These are phyloP conservation scores for Oreocharis arfaki DNA, from an alignment of 2,113 vertebrate species.

Conservation along the genomic window DNA sequence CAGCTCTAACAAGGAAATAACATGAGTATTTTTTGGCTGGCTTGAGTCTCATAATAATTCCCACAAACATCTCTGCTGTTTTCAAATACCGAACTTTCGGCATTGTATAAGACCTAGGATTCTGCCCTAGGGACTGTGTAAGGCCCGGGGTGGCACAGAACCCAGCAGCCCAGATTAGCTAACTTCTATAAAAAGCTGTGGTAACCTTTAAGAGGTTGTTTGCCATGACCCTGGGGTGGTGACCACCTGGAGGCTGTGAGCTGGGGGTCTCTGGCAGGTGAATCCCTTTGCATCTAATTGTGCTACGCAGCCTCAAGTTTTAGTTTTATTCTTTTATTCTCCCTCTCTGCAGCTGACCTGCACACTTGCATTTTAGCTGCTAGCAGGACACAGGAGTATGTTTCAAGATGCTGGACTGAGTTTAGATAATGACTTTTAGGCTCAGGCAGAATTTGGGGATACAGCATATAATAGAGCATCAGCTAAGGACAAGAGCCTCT, in stretches of 20 bases:
- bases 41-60: neutral
- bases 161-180: neutral
- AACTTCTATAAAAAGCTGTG: neutral
- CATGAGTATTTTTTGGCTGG: neutral
- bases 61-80: neutral
- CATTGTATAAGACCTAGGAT: neutral
- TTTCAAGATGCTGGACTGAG: neutral
- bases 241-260: neutral
- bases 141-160: neutral
- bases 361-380: neutral
- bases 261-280: neutral
- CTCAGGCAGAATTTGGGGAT: neutral
- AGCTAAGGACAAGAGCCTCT: neutral
- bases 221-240: neutral
- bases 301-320: neutral
- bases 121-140: neutral
- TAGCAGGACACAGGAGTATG: neutral
- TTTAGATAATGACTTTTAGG: neutral
- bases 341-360: neutral
- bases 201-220: neutral
- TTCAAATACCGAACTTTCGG: neutral
- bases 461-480: neutral
- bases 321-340: neutral
- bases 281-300: neutral
- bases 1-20: neutral